Base-by-base conservation (phyloP, 2,113 vertebrate species). In the Diadophis punctatus region DNA sequence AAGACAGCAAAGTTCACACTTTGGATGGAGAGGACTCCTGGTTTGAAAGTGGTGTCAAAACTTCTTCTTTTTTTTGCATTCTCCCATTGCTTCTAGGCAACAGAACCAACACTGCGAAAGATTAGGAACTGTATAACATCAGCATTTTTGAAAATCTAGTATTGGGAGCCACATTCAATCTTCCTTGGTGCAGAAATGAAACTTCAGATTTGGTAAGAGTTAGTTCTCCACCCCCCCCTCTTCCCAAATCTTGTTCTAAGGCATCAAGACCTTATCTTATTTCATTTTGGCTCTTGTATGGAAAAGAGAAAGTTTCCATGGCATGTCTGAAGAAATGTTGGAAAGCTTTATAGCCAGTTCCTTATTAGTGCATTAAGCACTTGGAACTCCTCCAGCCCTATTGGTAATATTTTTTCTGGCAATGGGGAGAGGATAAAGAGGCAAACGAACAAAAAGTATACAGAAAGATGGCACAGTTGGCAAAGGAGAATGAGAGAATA, bases 361-460 rank as follows among this genome's bases (percentile, higher is more conserved):
- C 86, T 89, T 91, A 91, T 89, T 91, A 93, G 53, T 86, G 46
- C 86, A 93, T 95, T 53, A 86, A 94, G 90, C 91, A 49, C 87
- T 51, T 95, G 94, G 94, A 93, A 89, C 53, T 16, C 46, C 91
- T 96, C 90, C 93, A 95, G 74, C 2, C 14, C 84, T 56, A 56
- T 92, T 95, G 93, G 87, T 93, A 95, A 92, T 93, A 85, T 48
- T 95, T 95, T 91, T 96, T 53, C 94, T 95, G 94, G 91, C 94
- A 94, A 94, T 58, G 30, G 89, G 90, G 87, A 93, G 94, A 23
- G 58, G 80, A 95, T 90, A 93, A 93, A 60, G 91, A 90, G 89
- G 87, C 34, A 86, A 49, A 80, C 14, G 43, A 80, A 94, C 90
- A 91, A 91, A 92, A 91, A 90, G 39, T 85, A 91, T 93, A 53